A percentile compares a stretch with the other conserved stretches of the same genome.
phyloP scores from a whole-genome alignment of 2,888 invertebrate genomes.

The Scaptomyza tumidula region DNA sequence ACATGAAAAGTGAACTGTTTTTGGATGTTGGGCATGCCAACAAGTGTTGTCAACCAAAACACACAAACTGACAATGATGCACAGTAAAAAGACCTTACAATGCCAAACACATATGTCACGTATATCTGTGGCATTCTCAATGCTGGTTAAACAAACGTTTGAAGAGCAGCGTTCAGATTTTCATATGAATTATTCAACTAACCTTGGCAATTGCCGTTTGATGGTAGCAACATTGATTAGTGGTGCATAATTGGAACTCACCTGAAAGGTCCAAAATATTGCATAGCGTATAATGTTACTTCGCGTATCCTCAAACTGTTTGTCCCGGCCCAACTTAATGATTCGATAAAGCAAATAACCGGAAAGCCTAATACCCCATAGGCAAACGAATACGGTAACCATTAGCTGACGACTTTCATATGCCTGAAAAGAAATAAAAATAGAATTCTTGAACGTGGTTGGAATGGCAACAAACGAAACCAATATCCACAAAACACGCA shows the following conservation, averaged over 20 bases:
- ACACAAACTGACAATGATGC: slow-evolving; percentile 37
- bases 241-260: slow-evolving; percentile 78
- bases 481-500: not conserved
- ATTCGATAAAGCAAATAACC: slow-evolving; percentile 95
- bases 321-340: slow-evolving; percentile 95
- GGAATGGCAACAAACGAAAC: not conserved
- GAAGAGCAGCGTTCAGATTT: slow-evolving; percentile 29
- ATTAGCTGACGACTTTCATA: slow-evolving; percentile 95
- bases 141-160: slow-evolving; percentile 9
- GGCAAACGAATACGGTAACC: slow-evolving; percentile 93
- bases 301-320: slow-evolving; percentile 94
- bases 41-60: slow-evolving; percentile 64
- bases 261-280: slow-evolving; percentile 97
- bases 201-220: slow-evolving; percentile 51
- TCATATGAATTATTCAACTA: slow-evolving; percentile 56
- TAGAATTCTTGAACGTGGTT: not conserved
- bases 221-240: slow-evolving; percentile 60
- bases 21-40: slow-evolving; percentile 27
- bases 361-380: slow-evolving; percentile 94
- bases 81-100: not conserved
- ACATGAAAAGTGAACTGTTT: slow-evolving; percentile 16
- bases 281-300: slow-evolving; percentile 94
- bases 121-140: slow-evolving; percentile 7
- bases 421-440: slow-evolving; percentile 83
- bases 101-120: slow-evolving; percentile 2